Conservation (phyloP, 2,113 vertebrate genomes). For the Engraulis encrasicolus region DNA sequence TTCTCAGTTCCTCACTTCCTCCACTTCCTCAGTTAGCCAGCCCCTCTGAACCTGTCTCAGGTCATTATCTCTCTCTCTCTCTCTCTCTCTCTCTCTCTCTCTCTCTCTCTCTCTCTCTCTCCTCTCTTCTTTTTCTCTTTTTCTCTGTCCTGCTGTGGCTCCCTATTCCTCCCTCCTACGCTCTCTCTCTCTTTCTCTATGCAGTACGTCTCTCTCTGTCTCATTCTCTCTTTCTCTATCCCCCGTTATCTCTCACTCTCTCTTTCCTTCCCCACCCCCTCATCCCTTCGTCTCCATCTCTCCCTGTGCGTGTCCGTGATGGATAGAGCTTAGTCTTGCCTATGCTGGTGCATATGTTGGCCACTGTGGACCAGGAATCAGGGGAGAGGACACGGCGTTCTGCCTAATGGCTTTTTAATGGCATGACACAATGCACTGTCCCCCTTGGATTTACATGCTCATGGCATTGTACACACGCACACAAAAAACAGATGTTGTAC, state of each 20-base stretch:
- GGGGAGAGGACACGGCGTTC: conserved; percentile 29
- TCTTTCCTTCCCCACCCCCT: neutral
- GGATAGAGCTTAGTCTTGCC: neutral
- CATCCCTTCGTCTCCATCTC: neutral
- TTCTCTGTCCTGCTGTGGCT: no score
- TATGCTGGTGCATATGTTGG: neutral
- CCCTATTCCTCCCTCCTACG: neutral
- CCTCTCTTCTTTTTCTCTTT: no score
- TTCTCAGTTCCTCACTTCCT: no score
- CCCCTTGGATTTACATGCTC: neutral
- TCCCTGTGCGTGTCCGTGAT: conserved; percentile 17
- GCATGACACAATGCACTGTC: conserved; percentile 26
- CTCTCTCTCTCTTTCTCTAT: neutral
- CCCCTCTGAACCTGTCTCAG: no score
- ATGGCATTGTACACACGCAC: neutral
- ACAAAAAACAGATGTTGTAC: no score
- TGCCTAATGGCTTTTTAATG: conserved; percentile 36
- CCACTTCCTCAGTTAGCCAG: no score
- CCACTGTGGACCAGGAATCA: neutral
- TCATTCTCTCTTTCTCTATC: neutral
- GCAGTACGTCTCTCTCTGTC: neutral
- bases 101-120: no score
- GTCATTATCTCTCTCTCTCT: no score
- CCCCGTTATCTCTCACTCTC: neutral
- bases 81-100: no score